Conservation (phyloP, 2,797 vertebrate genomes). For the Tokudaia tokunoshimensis region DNA sequence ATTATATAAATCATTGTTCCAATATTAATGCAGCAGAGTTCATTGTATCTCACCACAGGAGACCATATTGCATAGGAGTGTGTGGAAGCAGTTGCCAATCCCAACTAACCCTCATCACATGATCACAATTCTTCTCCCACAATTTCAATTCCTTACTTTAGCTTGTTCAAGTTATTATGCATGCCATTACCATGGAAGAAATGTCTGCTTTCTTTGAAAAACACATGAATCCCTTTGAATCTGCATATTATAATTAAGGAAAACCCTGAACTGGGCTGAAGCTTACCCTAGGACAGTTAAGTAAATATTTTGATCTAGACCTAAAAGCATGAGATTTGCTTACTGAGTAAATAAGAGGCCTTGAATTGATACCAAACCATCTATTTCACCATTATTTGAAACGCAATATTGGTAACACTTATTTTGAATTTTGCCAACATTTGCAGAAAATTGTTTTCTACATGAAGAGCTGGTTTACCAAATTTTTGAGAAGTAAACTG, state of each 20-base stretch:
- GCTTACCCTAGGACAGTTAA: not conserved
- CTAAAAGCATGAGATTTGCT: not conserved
- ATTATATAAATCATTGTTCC: constrained; percentile 52
- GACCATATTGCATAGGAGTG: not conserved
- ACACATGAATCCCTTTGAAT: not conserved
- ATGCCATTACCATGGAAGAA: not conserved
- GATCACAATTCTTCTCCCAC: not conserved
- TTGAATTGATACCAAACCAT: not conserved
- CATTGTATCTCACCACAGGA: constrained; percentile 38
- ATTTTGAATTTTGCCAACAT: constrained; percentile 6
- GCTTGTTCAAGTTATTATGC: not conserved
- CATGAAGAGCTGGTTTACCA: not conserved
- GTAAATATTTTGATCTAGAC: not conserved
- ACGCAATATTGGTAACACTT: not conserved
- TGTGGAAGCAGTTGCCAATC: not conserved
- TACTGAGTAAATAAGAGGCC: not conserved
- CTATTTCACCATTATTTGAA: not conserved
- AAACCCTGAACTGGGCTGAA: not conserved
- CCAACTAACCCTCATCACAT: not conserved
- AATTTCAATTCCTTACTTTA: not conserved
- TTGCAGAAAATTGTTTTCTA: constrained; percentile 20
- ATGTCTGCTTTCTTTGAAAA: constrained; percentile 27
- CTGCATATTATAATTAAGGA: not conserved
- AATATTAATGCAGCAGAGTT: constrained; percentile 1
- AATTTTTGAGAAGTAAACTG: not conserved